Evolutionary conservation across 92 coral and sea anemone genomes (phyloP).

Genomic region (Ricordea florida): DNA sequence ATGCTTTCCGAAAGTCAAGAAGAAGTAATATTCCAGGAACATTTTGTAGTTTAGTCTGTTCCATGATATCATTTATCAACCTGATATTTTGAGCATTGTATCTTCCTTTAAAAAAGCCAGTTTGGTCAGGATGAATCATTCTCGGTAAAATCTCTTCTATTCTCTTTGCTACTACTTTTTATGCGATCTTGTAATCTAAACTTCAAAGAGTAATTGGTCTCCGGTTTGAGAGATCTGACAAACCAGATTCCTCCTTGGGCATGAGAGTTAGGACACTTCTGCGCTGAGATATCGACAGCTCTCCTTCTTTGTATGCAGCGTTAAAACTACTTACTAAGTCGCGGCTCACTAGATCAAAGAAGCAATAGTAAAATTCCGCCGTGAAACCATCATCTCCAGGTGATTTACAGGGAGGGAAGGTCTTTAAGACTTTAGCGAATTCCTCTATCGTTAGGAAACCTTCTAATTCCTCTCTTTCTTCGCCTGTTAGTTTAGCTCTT

Average conservation of each 20-base stretch:
- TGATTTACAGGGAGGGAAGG: background rate
- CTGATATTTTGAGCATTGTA: too few species aligned
- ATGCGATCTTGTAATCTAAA: background rate
- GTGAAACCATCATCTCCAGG: background rate
- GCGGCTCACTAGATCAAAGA: background rate
- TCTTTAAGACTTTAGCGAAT: background rate
- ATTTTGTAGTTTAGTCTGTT: background rate
- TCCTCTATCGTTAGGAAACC: background rate
- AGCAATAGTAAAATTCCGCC: background rate
- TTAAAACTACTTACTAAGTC: background rate
- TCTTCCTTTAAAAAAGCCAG: too few species aligned
- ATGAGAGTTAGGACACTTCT: background rate
- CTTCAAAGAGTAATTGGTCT: background rate
- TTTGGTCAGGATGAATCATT: too few species aligned
- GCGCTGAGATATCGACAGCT: background rate
- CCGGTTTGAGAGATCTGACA: background rate
- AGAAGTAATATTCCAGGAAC: background rate
- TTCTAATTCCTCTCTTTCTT: background rate
- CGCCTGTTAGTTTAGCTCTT: background rate
- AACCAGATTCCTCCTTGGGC: background rate
- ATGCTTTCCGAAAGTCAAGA: background rate
- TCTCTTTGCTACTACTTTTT: background rate
- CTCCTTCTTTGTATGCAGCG: background rate
- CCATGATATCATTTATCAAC: background rate
- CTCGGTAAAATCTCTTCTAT: too few species aligned